These are phyloP conservation scores for Carpatolechia fugitivella DNA, from an alignment of 2,888 invertebrate species.

Conservation along the genomic window DNA sequence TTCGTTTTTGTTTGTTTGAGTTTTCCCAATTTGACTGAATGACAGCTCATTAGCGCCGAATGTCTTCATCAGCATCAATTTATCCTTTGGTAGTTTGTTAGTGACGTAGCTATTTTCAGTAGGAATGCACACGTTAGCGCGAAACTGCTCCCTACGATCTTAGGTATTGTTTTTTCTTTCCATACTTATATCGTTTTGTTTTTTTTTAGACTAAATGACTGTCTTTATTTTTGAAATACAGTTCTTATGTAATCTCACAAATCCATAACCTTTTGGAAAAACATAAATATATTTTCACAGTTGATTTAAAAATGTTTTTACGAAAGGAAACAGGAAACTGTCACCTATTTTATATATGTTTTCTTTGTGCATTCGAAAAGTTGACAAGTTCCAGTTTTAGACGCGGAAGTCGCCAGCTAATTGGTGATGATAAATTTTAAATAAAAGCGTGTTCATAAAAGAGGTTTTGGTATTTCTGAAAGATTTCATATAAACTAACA, in stretches of 20 bases:
- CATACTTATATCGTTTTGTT: too few relatives aligned
- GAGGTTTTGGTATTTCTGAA: not conserved
- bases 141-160: not conserved
- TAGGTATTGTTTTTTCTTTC: not conserved
- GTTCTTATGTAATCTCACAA: too few relatives aligned
- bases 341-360: constrained; percentile 33
- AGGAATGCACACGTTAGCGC: constrained; percentile 25
- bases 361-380: constrained; percentile 44
- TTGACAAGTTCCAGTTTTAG: constrained; percentile 37
- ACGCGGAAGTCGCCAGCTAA: constrained; percentile 61
- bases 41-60: constrained; percentile 31
- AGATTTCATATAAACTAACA: not conserved
- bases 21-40: constrained; percentile 15
- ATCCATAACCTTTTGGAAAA: too few relatives aligned
- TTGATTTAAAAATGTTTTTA: not conserved
- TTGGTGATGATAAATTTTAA: constrained; percentile 59
- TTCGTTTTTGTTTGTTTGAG: not conserved
- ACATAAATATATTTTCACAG: not conserved
- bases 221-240: too few relatives aligned
- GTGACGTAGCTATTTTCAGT: constrained; percentile 34
- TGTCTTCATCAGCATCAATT: constrained; percentile 22
- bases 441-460: constrained; percentile 36
- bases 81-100: constrained; percentile 22
- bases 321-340: constrained; percentile 31
- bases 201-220: too few relatives aligned